Evolutionary conservation across 2,113 vertebrate genomes (phyloP).

Genomic region (Casuarius casuarius): DNA sequence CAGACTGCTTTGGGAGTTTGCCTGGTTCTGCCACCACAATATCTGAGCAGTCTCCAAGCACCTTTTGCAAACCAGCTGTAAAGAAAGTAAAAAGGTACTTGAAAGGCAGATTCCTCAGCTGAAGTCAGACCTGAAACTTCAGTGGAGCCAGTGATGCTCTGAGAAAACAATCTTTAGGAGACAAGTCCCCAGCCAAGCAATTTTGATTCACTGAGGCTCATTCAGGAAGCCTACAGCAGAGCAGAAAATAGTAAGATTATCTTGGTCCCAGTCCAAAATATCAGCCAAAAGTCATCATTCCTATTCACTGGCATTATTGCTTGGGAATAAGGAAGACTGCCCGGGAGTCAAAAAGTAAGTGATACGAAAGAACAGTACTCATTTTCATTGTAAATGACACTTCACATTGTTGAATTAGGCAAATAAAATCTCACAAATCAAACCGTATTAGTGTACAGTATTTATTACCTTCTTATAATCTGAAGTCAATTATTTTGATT

Average conservation of each 20-base stretch:
- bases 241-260: not conserved
- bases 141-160: not conserved
- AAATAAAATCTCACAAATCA: conserved; percentile 50
- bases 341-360: not conserved
- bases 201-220: not conserved
- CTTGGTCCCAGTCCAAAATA: not conserved
- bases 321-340: not conserved
- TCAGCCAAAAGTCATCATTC: not conserved
- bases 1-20: not conserved
- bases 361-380: not conserved
- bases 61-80: not conserved
- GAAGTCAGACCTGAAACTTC: not conserved
- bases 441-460: conserved; percentile 39
- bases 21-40: not conserved
- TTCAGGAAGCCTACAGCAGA: not conserved
- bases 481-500: conserved; percentile 56
- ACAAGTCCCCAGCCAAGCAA: not conserved
- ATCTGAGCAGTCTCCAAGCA: not conserved
- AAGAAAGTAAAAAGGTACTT: not conserved
- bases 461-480: conserved; percentile 78
- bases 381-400: not conserved
- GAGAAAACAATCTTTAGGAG: not conserved
- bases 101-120: not conserved
- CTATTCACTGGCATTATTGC: not conserved
- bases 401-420: not conserved